Base-by-base conservation (phyloP, 2,113 vertebrate species). In the Vidua macroura region DNA sequence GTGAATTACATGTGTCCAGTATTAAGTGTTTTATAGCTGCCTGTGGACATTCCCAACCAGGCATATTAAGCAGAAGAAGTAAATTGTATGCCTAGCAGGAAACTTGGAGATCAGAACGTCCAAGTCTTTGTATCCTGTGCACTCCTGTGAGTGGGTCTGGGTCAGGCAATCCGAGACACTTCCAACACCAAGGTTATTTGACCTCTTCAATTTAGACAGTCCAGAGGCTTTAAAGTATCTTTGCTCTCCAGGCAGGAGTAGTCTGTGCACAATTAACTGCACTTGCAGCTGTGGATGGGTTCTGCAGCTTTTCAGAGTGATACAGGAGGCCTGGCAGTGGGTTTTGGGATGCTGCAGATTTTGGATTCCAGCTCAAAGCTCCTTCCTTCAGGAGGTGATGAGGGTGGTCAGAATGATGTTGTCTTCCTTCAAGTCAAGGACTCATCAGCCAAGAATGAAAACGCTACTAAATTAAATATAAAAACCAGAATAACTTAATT, bases 41-140 rank as follows among this genome's bases (percentile, higher is more conserved):
- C 72, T 83, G 72, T 58, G 19, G 44, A 33, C 6, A 9, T 75
- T 79, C 21, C 74, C 43, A 60, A 66, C 19, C 90, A 49, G 62
- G 37, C 76, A 5, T 10, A 11, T 66, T 44, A 68, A 56, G 46
- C 35, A 33, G 58, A 46, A 78, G 41, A 11, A 64, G 9, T 25
- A 25, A 76, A 27, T 9, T 63, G 24, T 64, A 9, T 31, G 39
- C n/a, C 44, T 52, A 10, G 78, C 56, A 78, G 85, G 89, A 58
- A 82, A 43, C 35, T 3, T 43, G 49, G 43, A 55, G 73, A 60
- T 81, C 27, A 87, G 73, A 89, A 80, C 37, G 56, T 80, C 46
- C 55, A 13, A 0, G 0, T 43, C 48, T 33, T 72, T 49, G n/a
- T 58, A 21, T 35, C 24, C 41, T 15, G 10, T 25, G 3, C 27